Percentiles rank a stretch among this genome's conserved stretches.
phyloP scores from a whole-genome alignment of 2,888 invertebrate genomes.

The Copidosoma aretas region DNA sequence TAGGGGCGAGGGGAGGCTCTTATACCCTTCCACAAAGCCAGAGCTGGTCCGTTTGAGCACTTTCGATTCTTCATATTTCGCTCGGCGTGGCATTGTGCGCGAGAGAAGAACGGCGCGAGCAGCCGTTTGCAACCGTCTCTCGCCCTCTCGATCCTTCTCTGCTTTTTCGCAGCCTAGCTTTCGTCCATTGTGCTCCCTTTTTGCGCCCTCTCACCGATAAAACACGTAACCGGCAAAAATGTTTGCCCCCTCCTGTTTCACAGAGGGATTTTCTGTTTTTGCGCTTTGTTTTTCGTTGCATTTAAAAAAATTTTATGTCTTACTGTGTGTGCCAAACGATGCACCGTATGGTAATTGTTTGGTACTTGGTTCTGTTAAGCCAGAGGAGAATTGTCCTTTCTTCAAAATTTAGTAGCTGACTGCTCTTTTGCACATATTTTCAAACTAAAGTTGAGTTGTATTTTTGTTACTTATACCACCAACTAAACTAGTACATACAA shows the following conservation, averaged over 20 bases:
- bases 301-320: too few relatives aligned
- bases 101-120: background rate
- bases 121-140: conserved; percentile 9
- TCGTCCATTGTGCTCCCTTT: background rate
- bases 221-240: background rate
- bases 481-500: too few relatives aligned
- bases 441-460: too few relatives aligned
- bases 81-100: conserved; percentile 13
- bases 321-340: too few relatives aligned
- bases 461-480: too few relatives aligned
- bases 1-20: background rate
- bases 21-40: background rate
- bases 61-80: conserved; percentile 29
- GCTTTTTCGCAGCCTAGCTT: background rate
- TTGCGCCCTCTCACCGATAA: background rate
- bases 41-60: conserved; percentile 12
- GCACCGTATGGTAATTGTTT: too few relatives aligned
- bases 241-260: too few relatives aligned
- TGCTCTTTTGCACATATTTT: too few relatives aligned
- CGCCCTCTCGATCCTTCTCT: background rate
- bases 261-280: background rate
- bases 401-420: too few relatives aligned
- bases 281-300: background rate
- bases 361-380: too few relatives aligned
- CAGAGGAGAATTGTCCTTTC: too few relatives aligned